These are phyloP conservation scores for Neodon shergylaensis DNA, from an alignment of 2,113 vertebrate species.

Conservation along the genomic window DNA sequence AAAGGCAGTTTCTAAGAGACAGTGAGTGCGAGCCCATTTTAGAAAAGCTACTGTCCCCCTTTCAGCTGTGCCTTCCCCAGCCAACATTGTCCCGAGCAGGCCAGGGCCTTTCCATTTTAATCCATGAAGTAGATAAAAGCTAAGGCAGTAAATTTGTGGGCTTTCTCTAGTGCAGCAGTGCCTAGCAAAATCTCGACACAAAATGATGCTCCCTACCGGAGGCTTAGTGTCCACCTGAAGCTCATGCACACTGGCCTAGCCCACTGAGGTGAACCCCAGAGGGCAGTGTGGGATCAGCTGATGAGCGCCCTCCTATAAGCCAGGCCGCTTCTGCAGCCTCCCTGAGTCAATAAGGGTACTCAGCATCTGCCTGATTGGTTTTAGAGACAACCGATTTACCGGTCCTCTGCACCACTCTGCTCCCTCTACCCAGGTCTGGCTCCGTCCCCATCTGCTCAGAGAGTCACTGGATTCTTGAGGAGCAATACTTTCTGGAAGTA, in stretches of 20 bases:
- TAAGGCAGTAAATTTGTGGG: conserved; percentile 69
- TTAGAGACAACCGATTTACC: background rate
- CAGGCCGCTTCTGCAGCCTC: background rate
- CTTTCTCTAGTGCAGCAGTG: conserved; percentile 79
- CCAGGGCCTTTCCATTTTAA: conserved; percentile 54
- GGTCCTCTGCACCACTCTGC: conserved; percentile 16
- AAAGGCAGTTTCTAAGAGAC: background rate
- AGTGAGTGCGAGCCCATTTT: fast-evolving
- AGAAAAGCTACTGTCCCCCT: background rate
- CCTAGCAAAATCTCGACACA: conserved; percentile 65
- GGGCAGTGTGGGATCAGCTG: conserved; percentile 48
- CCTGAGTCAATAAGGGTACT: background rate
- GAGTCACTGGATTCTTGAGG: background rate
- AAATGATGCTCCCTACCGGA: conserved; percentile 26
- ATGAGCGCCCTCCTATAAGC: too few species aligned
- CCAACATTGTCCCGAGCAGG: background rate
- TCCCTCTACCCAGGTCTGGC: background rate
- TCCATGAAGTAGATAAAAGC: conserved; percentile 74
- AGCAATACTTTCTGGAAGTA: background rate
- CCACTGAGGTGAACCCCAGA: conserved; percentile 67
- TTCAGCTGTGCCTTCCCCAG: background rate
- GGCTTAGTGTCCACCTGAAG: conserved; percentile 70
- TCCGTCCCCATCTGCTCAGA: background rate
- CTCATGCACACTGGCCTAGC: conserved; percentile 73
- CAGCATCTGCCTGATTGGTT: background rate